Evolutionary conservation across 2,113 vertebrate species (phyloP).

Genomic region (Spizaetus ornatus): DNA sequence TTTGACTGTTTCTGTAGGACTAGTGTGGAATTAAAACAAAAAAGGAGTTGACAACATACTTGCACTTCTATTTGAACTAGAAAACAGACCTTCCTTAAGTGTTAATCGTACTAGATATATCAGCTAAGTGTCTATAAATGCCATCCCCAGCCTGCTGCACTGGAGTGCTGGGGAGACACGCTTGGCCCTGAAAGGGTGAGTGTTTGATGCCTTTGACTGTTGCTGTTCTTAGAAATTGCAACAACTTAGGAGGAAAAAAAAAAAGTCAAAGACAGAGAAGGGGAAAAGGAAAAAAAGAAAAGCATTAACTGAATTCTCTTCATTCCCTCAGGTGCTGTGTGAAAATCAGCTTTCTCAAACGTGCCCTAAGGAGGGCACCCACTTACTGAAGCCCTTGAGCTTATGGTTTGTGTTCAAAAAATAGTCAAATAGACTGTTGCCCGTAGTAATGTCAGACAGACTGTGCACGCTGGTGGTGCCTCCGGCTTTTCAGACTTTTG

Average conservation of each 20-base stretch:
- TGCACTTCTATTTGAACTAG: background rate
- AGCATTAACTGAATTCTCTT: background rate
- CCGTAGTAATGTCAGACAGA: background rate
- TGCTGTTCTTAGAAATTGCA: background rate
- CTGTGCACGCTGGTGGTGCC: background rate
- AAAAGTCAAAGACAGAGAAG: background rate
- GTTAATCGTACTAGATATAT: background rate
- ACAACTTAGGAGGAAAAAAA: background rate
- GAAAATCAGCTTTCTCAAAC: background rate
- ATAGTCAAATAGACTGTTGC: accelerated
- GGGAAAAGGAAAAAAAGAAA: background rate
- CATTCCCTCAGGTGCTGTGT: background rate
- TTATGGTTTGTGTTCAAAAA: background rate
- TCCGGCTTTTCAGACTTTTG: background rate
- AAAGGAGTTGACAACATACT: background rate
- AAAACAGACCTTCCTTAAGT: background rate
- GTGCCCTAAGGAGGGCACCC: background rate
- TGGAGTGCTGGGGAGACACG: background rate
- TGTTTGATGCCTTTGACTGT: background rate
- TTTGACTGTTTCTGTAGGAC: background rate
- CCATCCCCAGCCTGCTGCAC: background rate
- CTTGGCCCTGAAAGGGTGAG: background rate
- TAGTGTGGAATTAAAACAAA: background rate
- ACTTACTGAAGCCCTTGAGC: background rate
- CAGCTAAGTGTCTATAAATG: background rate